Base-by-base conservation (phyloP, 2,113 vertebrate genomes). In the Pteronura brasiliensis region DNA sequence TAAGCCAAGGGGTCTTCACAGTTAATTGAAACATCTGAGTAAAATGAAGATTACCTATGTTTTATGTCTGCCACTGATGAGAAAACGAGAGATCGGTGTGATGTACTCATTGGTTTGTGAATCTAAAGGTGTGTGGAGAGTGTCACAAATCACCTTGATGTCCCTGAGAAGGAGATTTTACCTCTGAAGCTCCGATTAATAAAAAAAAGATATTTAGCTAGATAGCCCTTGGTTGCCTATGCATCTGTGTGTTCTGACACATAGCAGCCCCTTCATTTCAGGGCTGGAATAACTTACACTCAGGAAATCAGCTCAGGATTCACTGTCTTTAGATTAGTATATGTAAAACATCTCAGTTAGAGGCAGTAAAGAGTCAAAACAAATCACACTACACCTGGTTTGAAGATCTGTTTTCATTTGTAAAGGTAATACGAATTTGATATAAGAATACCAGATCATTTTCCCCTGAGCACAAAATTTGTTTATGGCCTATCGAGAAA, bases 321-420 rank as follows among this genome's bases (percentile, higher is more conserved):
- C 96, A 91, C 92, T 81, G 91, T 97, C 93, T 97, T 93, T 96
- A 97, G 93, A 97, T 97, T 97, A 96, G 91, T 93, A 34, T 97
- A 97, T 92, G 94, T 96, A 94, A 97, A 98, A 93, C 93, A 92
- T 96, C 96, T 96, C 97, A 82, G 89, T 15, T 55, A 47, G 92
- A 97, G 81, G 87, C 89, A 92, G 93, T 87, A 89, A 97, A 89
- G 79, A 95, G 85, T 96, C 95, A 89, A 90, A 86, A 44, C 82
- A 52, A 74, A 31, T 98, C 88, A 91, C 2, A 47, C 57, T 93
- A 7, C 20, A 47, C 34, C 10, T 96, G 85, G 87, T 57, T 97
- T 91, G 0, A 13, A 84, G 81, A 61, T 97, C 83, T 93, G 49
- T 93, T 98, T 55, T 94, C 97, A 44, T 92, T 97, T 94, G 93